phyloP scores from a whole-genome alignment of 2,888 invertebrate species.

The Prosopocoilus inquinatus region DNA sequence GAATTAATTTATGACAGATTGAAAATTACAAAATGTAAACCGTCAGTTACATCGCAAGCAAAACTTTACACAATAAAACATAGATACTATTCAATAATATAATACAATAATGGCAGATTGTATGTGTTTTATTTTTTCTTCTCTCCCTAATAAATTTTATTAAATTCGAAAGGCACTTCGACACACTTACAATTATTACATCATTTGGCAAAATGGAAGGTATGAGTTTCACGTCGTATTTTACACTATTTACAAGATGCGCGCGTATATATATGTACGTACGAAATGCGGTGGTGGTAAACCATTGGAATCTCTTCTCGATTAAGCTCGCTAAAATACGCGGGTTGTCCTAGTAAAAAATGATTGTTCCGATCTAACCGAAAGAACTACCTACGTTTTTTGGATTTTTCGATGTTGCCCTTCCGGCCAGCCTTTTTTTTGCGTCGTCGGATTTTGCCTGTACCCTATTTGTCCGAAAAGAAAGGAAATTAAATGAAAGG shows the following conservation, averaged over 20 bases:
- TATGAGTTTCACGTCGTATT: conserved; percentile 42
- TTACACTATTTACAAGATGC: conserved; percentile 33
- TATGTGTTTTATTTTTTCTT: conserved; percentile 35
- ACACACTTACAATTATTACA: conserved; percentile 43
- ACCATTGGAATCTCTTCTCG: not conserved
- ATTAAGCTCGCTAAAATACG: not conserved
- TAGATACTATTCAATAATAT: conserved; percentile 9
- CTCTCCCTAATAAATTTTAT: conserved; percentile 22
- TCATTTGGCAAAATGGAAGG: conserved; percentile 51
- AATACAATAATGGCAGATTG: conserved; percentile 45
- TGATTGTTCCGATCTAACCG: conserved; percentile 19
- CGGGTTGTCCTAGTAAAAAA: conserved; percentile 9
- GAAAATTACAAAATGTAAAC: too few relatives aligned
- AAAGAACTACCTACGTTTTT: too few relatives aligned
- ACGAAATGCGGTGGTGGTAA: conserved; percentile 8
- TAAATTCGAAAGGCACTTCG: conserved; percentile 47
- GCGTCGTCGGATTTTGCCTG: too few relatives aligned
- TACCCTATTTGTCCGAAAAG: conserved; percentile 49
- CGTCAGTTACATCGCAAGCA: too few relatives aligned
- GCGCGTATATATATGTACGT: conserved; percentile 13
- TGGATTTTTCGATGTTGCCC: too few relatives aligned
- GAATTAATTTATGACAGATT: too few relatives aligned
- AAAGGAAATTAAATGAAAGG: conserved; percentile 16
- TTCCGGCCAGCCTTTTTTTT: too few relatives aligned
- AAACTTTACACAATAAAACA: not conserved